Evolutionary conservation across 2,797 vertebrate genomes (phyloP).

Genomic region (Lithobates pipiens): DNA sequence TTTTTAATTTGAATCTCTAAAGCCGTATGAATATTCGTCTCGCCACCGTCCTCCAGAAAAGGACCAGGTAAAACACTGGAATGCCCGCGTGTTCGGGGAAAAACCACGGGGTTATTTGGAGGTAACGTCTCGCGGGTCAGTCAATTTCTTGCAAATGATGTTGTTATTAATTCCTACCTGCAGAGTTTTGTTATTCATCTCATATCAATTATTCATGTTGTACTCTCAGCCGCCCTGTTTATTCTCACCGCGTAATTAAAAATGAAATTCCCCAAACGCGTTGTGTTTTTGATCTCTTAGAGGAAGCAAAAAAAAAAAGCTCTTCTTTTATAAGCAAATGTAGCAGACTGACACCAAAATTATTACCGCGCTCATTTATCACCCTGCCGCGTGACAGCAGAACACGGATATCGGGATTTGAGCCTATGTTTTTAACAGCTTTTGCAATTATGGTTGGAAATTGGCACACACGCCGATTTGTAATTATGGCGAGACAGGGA

Average conservation of each 20-base stretch:
- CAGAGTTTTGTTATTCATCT: slow-evolving; percentile 26
- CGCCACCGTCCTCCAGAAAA: neutral
- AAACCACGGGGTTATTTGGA: slow-evolving; percentile 37
- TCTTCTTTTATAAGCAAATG: neutral
- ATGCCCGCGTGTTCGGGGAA: neutral
- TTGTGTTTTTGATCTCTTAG: slow-evolving; percentile 34
- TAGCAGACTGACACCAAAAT: slow-evolving; percentile 6
- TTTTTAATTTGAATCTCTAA: neutral
- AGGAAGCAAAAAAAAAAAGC: slow-evolving; percentile 24
- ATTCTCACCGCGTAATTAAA: slow-evolving; percentile 55
- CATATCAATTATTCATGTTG: slow-evolving; percentile 52
- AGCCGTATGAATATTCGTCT: slow-evolving; percentile 6
- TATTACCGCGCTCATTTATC: slow-evolving; percentile 39
- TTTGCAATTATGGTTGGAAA: neutral
- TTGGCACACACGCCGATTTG: neutral
- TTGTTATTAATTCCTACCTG: slow-evolving; percentile 49
- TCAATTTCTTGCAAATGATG: slow-evolving; percentile 33
- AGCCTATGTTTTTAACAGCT: neutral
- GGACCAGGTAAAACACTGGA: neutral
- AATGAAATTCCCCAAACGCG: slow-evolving; percentile 41
- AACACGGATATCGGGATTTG: slow-evolving; percentile 5
- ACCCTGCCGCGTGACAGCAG: neutral
- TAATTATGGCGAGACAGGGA: neutral
- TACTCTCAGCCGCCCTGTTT: slow-evolving; percentile 35
- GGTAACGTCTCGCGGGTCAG: slow-evolving; percentile 46